Evolutionary conservation across 2,888 invertebrate genomes (phyloP), one percentile per base, ranked within the genome.

Genomic region (Dasypolia templi): DNA sequence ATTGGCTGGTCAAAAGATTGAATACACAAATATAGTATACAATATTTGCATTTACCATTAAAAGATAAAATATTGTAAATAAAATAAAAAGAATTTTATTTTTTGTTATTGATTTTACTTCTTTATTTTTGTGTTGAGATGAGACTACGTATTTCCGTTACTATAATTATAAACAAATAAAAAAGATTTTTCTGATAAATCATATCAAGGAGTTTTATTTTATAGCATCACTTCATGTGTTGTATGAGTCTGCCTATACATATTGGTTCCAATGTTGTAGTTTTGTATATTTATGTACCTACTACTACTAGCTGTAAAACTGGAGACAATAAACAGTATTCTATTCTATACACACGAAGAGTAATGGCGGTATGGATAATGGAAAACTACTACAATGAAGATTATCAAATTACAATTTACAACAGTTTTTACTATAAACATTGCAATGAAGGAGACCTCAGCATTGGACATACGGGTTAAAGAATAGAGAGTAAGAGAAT

Each of bases 171-270:
- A 91, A 92, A 94, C 85, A 88, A 88, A 90, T 90, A 94, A 94
- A 94, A 95, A 95, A 95, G 91, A 91, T 92, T 94, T 94, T 93
- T 92, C 92, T 92, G 93, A 93, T 94, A 92, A 93, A 94, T 93
- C 89, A 91, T 87, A 87, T 68, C 14, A 67, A 11, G 19, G 70
- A 51, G 59, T 81, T 81, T 87, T 55, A 72, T 81, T 81, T 81
- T 58, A 22, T 61, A 32, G 11, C 14, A 12, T 32, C 11, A n/a
- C 11, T n/a, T 12, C 14, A 46, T 5, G 14, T 19, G 2, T 46
- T 12, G 0, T 17, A 19, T 7, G 17, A 9, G 46, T 68, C 14
- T 9, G 7, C n/a, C n/a, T n/a, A n/a, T n/a, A n/a, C n/a, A n/a
- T n/a, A n/a, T n/a, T n/a, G n/a, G n/a, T n/a, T n/a, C n/a, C n/a